Percentiles rank a stretch among this genome's conserved stretches.
Conservation (phyloP, 2,888 invertebrate species). For the Aquatica leii region DNA sequence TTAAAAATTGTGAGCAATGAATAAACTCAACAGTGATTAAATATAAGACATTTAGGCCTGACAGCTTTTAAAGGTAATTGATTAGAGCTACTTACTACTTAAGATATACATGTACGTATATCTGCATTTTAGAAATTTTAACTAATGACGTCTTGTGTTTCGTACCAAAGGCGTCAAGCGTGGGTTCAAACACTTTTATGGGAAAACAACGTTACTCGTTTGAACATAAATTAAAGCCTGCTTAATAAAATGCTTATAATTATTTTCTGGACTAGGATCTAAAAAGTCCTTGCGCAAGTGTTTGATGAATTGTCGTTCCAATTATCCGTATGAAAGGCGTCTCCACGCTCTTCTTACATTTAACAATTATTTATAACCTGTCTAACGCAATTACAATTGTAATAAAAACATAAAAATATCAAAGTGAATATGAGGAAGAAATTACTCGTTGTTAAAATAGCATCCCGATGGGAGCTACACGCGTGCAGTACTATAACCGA, state of each 20-base stretch:
- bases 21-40: constrained; percentile 18
- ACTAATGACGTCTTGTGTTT: constrained; percentile 21
- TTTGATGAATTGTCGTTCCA: constrained; percentile 30
- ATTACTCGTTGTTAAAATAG: constrained; percentile 22
- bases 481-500: not conserved
- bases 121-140: constrained; percentile 18
- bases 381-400: constrained; percentile 24
- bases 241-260: constrained; percentile 49
- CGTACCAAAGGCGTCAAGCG: constrained; percentile 16
- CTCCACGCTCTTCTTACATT: constrained; percentile 10
- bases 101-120: constrained; percentile 7
- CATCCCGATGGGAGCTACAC: not conserved
- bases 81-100: constrained; percentile 24
- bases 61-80: constrained; percentile 31
- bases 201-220: constrained; percentile 28
- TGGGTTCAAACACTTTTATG: constrained; percentile 2
- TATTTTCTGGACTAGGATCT: constrained; percentile 54
- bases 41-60: constrained; percentile 17
- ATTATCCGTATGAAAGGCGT: constrained; percentile 20
- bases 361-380: constrained; percentile 20
- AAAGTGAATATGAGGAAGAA: constrained; percentile 22
- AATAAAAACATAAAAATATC: constrained; percentile 18
- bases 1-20: constrained; percentile 13
- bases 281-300: constrained; percentile 39
- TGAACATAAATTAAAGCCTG: constrained; percentile 48